Percentiles rank a stretch among this genome's conserved stretches.
These are phyloP conservation scores for Acronicta psi DNA, from an alignment of 2,888 invertebrate species.

Conservation along the genomic window DNA sequence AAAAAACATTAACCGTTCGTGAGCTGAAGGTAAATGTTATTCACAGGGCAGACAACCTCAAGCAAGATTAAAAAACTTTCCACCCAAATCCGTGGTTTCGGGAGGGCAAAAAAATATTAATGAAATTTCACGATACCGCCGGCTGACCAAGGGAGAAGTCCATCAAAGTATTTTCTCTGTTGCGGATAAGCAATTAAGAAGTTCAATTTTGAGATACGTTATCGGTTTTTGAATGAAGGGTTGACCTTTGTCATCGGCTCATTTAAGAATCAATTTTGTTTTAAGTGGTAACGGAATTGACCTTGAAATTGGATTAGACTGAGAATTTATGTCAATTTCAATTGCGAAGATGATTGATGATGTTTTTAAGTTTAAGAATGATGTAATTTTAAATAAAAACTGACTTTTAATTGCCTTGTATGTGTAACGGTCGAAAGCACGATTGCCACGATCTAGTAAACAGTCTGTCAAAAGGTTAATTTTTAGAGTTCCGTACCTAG, in stretches of 20 bases:
- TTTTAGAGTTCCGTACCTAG: too few species aligned
- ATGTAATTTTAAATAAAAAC: too few species aligned
- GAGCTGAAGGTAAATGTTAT: conserved; percentile 72
- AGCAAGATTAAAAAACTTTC: conserved; percentile 84
- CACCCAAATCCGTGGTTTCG: conserved; percentile 63
- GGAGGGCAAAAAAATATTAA: conserved; percentile 74
- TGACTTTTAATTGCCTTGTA: too few species aligned
- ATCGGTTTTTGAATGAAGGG: conserved; percentile 48
- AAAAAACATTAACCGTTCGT: conserved; percentile 68
- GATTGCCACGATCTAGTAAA: too few species aligned
- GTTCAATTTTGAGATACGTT: conserved; percentile 72
- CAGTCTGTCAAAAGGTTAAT: too few species aligned
- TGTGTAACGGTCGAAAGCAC: too few species aligned
- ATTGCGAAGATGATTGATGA: conserved; percentile 18
- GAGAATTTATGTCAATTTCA: conserved; percentile 29
- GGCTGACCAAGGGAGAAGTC: conserved; percentile 78
- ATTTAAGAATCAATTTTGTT: conserved; percentile 42
- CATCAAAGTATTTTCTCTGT: conserved; percentile 78
- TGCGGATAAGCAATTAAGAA: conserved; percentile 80
- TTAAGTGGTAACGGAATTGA: conserved; percentile 36
- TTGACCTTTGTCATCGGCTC: conserved; percentile 37
- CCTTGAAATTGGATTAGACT: conserved; percentile 22
- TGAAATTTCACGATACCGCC: conserved; percentile 78
- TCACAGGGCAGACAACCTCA: conserved; percentile 69
- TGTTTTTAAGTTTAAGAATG: too few species aligned